Evolutionary conservation across 2,888 invertebrate species (phyloP).

Genomic region (Athetis lepigone): DNA sequence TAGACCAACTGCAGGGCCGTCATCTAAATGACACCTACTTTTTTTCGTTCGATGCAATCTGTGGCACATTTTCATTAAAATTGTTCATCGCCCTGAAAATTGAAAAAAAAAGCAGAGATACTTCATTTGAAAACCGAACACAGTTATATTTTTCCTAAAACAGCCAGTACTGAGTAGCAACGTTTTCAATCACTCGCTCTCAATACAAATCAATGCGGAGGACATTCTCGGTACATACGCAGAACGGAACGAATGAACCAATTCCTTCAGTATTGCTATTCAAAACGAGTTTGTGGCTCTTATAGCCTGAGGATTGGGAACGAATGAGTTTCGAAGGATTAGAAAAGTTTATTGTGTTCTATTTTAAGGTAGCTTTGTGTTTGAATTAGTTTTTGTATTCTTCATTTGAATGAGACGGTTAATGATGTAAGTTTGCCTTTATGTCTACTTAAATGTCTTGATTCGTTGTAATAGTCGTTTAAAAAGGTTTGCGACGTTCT

Average conservation of each 20-base stretch:
- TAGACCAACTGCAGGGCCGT: no score
- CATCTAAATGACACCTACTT: no score
- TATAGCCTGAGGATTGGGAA: constrained; percentile 53
- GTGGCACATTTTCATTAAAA: no score
- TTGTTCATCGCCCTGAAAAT: no score
- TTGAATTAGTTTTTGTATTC: constrained; percentile 48
- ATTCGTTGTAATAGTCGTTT: background rate
- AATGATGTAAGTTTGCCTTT: constrained; percentile 27
- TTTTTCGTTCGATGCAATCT: no score
- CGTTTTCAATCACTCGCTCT: constrained; percentile 70
- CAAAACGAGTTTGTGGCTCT: constrained; percentile 63
- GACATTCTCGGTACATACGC: constrained; percentile 44
- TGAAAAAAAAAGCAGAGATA: background rate
- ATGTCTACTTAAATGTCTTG: constrained; percentile 1
- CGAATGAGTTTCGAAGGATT: constrained; percentile 59
- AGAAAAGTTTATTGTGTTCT: constrained; percentile 61
- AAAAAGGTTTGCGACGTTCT: no score
- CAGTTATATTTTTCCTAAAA: constrained; percentile 25
- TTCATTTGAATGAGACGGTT: constrained; percentile 38
- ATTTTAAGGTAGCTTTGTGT: constrained; percentile 52
- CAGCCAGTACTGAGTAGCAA: constrained; percentile 50
- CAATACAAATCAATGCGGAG: constrained; percentile 60
- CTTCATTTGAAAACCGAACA: constrained; percentile 25
- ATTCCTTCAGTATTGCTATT: constrained; percentile 63
- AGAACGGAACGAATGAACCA: constrained; percentile 59